Evolutionary conservation across 2,113 vertebrate genomes (phyloP), one percentile per base, ranked within the genome.

Genomic region (Holacanthus passer): DNA sequence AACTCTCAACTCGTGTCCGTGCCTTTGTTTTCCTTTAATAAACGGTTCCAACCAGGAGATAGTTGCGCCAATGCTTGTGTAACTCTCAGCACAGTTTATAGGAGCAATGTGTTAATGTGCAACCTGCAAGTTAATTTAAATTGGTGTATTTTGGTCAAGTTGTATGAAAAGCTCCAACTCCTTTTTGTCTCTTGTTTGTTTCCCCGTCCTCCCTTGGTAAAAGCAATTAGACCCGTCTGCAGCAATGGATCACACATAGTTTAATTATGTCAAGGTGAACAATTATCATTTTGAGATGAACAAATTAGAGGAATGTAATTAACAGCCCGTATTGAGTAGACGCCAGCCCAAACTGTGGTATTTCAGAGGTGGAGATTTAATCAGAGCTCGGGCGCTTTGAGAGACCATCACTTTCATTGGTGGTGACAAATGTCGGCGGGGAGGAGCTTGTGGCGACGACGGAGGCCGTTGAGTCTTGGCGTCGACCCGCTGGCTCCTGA

Each of bases 291-390:
- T 87, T 80, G 85, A 92, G 88, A 87, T 83, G 81, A 94, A 94
- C 93, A 94, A 91, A 94, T 95, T 90, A 91, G 76, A 77, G 45
- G 74, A 92, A 91, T 87, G 66, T 91, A 93, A 94, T 95, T 93
- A 94, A 84, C 80, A 74, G 83, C 69, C 50, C 74, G 72, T 79
- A 82, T 81, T 89, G 89, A 90, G 79, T 74, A 72, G 83, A 85
- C 73, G 86, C 79, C 84, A 80, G 65, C 56, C 77, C 69, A 74
- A 88, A 88, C 77, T 84, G 39, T 87, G 73, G 85, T 84, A 89
- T 92, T 93, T 90, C 77, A 41, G 77, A 82, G 55, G 56, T 63
- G 74, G 78, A 78, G 88, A 91, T 92, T 87, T 93, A 93, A 92
- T 94, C 87, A 91, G 3, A 20, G 88, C 73, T 80, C 39, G 13